These are phyloP conservation scores for Ciconia boyciana DNA, from an alignment of 2,113 vertebrate genomes.

Conservation along the genomic window DNA sequence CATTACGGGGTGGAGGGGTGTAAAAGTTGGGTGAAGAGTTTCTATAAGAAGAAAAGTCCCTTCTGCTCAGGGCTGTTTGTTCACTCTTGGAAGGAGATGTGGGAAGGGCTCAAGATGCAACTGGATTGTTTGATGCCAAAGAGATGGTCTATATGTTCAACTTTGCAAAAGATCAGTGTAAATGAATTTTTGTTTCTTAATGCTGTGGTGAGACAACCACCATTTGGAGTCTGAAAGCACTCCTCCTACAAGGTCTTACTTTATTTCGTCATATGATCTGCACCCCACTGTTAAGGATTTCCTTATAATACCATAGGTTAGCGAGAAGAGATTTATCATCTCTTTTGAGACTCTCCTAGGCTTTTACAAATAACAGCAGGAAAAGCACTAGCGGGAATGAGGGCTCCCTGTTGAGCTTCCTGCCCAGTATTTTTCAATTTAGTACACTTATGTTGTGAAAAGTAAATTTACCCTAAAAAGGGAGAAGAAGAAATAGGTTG, in stretches of 20 bases:
- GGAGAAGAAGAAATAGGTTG: not conserved
- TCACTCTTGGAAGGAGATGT: not conserved
- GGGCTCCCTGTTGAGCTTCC: not conserved
- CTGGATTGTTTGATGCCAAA: not conserved
- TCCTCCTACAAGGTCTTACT: not conserved
- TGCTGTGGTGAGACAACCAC: not conserved
- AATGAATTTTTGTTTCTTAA: not conserved
- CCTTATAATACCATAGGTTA: not conserved
- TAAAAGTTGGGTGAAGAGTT: not conserved
- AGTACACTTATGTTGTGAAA: not conserved
- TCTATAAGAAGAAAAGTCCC: not conserved
- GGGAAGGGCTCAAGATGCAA: not conserved
- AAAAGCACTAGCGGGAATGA: not conserved
- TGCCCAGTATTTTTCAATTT: not conserved
- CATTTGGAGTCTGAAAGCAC: not conserved
- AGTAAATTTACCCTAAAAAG: not conserved
- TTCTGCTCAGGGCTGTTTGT: not conserved
- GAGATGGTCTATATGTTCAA: not conserved
- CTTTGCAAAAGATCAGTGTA: not conserved
- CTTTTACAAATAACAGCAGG: not conserved
- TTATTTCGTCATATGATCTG: not conserved
- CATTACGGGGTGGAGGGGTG: not conserved
- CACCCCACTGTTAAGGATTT: not conserved
- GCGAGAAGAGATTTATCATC: not conserved
- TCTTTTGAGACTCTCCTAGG: not conserved